Conservation (phyloP, 2,113 vertebrate species). For the Sinocyclocheilus anshuiensis region DNA sequence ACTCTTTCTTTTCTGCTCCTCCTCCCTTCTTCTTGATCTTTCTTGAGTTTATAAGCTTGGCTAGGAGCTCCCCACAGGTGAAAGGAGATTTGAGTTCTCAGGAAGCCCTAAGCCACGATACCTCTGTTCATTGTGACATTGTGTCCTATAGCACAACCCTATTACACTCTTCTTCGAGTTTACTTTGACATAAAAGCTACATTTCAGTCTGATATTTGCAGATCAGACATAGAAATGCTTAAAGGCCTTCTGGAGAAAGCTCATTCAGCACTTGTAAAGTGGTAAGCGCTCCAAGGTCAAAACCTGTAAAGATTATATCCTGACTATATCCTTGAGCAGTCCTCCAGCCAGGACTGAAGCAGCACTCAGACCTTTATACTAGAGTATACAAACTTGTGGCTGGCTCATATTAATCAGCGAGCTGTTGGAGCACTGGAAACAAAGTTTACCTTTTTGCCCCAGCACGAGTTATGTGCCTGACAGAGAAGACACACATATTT, state of each 20-base stretch:
- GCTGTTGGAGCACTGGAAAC: neutral
- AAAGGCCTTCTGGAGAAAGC: neutral
- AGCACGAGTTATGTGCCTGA: neutral
- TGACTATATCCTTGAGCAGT: neutral
- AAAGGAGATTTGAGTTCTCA: slow-evolving; percentile 42
- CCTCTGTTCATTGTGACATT: slow-evolving; percentile 22
- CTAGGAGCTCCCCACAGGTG: neutral
- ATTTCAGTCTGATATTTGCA: neutral
- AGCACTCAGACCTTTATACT: neutral
- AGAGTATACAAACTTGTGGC: neutral
- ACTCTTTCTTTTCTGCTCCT: neutral
- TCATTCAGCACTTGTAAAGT: neutral
- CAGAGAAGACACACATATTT: neutral
- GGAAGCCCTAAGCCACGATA: slow-evolving; percentile 25
- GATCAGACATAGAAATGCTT: neutral
- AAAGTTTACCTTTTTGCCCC: neutral
- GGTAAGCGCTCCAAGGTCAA: neutral
- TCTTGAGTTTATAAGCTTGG: slow-evolving; percentile 19
- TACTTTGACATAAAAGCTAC: neutral
- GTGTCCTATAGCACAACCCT: neutral
- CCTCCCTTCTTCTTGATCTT: neutral
- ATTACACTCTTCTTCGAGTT: neutral
- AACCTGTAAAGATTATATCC: neutral
- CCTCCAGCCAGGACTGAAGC: neutral
- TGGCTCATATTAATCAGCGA: neutral